phyloP scores from a whole-genome alignment of 2,113 vertebrate species.

The Scopus umbretta region DNA sequence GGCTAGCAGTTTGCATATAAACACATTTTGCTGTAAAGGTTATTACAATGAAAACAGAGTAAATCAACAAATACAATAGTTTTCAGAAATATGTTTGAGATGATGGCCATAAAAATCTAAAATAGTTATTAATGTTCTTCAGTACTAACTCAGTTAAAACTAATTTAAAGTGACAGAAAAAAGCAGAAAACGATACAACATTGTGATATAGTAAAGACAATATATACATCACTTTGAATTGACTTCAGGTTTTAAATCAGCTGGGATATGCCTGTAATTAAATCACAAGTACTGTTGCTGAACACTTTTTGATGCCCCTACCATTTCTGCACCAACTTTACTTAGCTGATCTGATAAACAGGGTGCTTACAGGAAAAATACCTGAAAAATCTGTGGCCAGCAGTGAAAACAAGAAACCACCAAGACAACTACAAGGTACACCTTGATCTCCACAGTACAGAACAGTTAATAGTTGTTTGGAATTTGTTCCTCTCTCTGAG shows the following conservation, averaged over 20 bases:
- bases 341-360: neutral
- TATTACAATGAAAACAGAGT: neutral
- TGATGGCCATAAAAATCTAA: neutral
- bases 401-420: neutral
- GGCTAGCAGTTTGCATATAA: neutral
- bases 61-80: neutral
- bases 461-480: neutral
- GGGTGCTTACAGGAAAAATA: neutral
- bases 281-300: neutral
- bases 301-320: neutral
- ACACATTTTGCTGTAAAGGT: neutral
- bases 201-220: neutral
- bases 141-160: neutral
- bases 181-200: neutral
- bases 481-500: neutral
- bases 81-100: neutral
- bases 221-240: neutral
- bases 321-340: neutral
- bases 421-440: neutral
- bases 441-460: neutral
- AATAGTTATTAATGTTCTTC: neutral
- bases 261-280: neutral
- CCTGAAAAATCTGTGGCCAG: neutral
- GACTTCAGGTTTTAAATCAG: neutral
- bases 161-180: neutral